Evolutionary conservation across 1,140 invertebrate species (phyloP), one percentile per base, ranked within the genome.

Genomic region (Euwallacea similis): DNA sequence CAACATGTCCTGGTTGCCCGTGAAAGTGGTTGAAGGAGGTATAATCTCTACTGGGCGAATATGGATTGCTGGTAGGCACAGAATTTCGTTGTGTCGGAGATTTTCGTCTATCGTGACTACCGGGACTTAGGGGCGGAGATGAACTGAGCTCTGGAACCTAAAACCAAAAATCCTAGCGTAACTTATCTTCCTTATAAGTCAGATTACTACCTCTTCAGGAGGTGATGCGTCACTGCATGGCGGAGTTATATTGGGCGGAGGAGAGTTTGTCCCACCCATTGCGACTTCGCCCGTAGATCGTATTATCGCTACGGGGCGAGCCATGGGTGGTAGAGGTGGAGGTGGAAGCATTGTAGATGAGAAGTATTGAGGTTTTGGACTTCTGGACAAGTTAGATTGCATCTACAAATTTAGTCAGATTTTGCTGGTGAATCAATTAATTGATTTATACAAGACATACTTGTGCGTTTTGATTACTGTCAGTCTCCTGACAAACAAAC

Each of bases 301-400:
- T 77, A 98, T 95, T 74, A 98, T 97, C 21, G 96, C 94, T 8
- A 98, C 96, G 0, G 96, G 96, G 74, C 96, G 86, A 2, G 96
- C 95, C 93, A 98, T 96, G 7, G 95, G 95, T 3, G 95, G 95
- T 2, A 96, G 88, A n/a, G 96, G 95, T n/a, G 95, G 93, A 50
- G 95, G 96, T 11, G 96, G 95, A 75, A 98, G 84, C 89, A 93
- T 95, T 73, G 93, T 90, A 78, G 91, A 93, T 72, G 90, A 88
- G 84, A 95, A 96, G 83, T 96, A 96, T 77, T 94, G 92, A 78
- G 92, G 85, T 83, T 90, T 90, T 75, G 89, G 86, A 80, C 86
- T 87, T 74, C 86, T 76, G 0, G 86, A 77, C 71, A 82, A 69
- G 66, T 73, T 79, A 43, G 77, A 71, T 69, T 81, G 79, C 76